Evolutionary conservation across 2,888 invertebrate genomes (phyloP).

Genomic region (Tetanocera ferruginea): DNA sequence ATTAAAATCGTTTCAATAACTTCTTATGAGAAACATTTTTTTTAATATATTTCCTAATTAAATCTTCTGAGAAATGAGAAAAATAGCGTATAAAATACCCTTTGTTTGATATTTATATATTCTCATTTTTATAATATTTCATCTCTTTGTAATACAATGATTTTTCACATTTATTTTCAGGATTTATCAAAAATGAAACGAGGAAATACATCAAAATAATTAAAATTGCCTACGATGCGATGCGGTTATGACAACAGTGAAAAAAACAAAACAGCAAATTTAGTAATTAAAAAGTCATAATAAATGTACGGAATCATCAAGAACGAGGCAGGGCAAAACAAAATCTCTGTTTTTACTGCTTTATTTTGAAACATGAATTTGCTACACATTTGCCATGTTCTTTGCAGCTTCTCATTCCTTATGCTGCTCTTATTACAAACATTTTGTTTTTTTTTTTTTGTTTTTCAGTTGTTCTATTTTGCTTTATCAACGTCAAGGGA

Average conservation of each 20-base stretch:
- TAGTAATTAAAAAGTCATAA: constrained; percentile 69
- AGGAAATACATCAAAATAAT: too few relatives aligned
- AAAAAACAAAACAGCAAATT: constrained; percentile 50
- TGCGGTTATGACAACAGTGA: neutral
- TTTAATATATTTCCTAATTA: too few relatives aligned
- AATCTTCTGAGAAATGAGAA: too few relatives aligned
- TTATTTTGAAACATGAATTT: constrained; percentile 29
- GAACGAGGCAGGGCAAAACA: neutral
- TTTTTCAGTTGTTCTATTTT: neutral
- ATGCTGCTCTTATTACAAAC: neutral
- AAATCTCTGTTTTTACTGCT: constrained; percentile 42
- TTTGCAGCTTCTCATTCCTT: neutral
- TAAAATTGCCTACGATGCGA: too few relatives aligned
- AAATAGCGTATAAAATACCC: too few relatives aligned
- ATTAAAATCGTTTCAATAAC: too few relatives aligned
- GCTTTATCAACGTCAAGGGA: neutral
- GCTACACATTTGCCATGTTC: neutral
- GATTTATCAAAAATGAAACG: too few relatives aligned
- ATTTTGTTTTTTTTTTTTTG: neutral
- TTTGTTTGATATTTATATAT: too few relatives aligned
- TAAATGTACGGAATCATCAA: constrained; percentile 49
- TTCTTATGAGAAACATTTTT: too few relatives aligned
- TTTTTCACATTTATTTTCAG: too few relatives aligned
- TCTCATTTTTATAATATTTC: too few relatives aligned
- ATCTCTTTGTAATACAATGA: too few relatives aligned